Conservation (phyloP, 2,797 vertebrate species). For the Botia almorhae region DNA sequence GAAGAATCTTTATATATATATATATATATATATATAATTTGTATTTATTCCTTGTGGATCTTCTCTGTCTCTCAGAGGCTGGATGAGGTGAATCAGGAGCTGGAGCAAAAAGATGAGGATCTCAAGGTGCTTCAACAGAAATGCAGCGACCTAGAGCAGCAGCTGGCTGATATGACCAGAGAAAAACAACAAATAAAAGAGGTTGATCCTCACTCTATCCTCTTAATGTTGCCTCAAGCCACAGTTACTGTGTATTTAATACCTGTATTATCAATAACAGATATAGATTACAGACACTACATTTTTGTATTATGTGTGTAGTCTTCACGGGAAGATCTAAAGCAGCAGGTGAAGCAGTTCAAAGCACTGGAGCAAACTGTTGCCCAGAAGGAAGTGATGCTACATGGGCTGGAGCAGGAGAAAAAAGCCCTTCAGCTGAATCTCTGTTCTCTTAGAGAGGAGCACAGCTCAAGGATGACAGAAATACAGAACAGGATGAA, state of each 20-base stretch:
- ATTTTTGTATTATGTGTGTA: slow-evolving; percentile 2
- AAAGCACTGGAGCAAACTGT: slow-evolving; percentile 70
- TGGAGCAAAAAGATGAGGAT: slow-evolving; percentile 69
- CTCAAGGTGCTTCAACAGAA: slow-evolving; percentile 66
- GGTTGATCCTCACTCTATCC: slow-evolving; percentile 59
- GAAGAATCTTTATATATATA: no score
- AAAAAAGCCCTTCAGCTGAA: slow-evolving; percentile 61
- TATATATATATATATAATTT: no score
- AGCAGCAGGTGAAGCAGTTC: slow-evolving; percentile 55
- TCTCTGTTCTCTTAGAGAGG: slow-evolving; percentile 60
- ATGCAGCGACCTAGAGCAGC: slow-evolving; percentile 69
- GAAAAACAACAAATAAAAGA: slow-evolving; percentile 63
- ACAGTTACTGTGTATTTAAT: not conserved
- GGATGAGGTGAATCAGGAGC: slow-evolving; percentile 74
- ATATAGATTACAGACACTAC: not conserved
- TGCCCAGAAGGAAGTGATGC: slow-evolving; percentile 75
- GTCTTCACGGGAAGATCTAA: slow-evolving; percentile 61
- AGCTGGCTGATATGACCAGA: slow-evolving; percentile 58
- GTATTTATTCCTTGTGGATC: no score
- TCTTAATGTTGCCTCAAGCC: not conserved
- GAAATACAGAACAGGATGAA: slow-evolving; percentile 63
- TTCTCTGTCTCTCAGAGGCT: slow-evolving; percentile 68
- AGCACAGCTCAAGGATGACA: slow-evolving; percentile 57
- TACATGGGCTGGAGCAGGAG: slow-evolving; percentile 65
- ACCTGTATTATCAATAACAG: not conserved